These are phyloP conservation scores for Xiphophorus maculatus DNA, from an alignment of 2,113 vertebrate genomes.

Conservation along the genomic window DNA sequence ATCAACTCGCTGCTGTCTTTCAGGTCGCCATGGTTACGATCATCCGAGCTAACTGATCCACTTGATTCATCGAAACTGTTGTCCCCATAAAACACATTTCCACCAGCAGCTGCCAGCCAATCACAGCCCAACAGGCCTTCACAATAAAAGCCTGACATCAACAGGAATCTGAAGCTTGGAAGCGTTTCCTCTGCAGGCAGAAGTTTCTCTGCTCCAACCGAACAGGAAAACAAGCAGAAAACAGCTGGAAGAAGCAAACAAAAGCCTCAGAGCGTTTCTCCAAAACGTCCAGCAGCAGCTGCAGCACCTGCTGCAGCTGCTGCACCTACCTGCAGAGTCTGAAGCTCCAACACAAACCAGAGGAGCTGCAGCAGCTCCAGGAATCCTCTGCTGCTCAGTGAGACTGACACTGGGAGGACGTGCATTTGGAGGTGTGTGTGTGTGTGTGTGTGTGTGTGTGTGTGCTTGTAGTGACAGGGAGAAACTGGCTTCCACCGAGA, in stretches of 20 bases:
- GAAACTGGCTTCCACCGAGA: neutral
- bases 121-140: neutral
- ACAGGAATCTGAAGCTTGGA: neutral
- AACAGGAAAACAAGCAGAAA: neutral
- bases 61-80: too few relatives aligned
- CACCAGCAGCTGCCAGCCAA: conserved; percentile 3
- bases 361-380: neutral
- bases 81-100: neutral
- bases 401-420: neutral
- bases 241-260: neutral
- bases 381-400: conserved; percentile 18
- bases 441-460: neutral
- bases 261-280: too few relatives aligned
- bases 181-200: neutral
- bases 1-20: too few relatives aligned
- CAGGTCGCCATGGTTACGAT: neutral
- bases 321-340: conserved; percentile 34
- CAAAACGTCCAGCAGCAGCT: neutral
- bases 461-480: neutral
- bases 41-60: too few relatives aligned
- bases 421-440: neutral
- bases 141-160: neutral
- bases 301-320: too few relatives aligned
- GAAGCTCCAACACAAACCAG: neutral
- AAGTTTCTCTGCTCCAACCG: neutral